These are phyloP conservation scores for Cyclophora punctaria DNA, from an alignment of 2,888 invertebrate genomes.

Conservation along the genomic window DNA sequence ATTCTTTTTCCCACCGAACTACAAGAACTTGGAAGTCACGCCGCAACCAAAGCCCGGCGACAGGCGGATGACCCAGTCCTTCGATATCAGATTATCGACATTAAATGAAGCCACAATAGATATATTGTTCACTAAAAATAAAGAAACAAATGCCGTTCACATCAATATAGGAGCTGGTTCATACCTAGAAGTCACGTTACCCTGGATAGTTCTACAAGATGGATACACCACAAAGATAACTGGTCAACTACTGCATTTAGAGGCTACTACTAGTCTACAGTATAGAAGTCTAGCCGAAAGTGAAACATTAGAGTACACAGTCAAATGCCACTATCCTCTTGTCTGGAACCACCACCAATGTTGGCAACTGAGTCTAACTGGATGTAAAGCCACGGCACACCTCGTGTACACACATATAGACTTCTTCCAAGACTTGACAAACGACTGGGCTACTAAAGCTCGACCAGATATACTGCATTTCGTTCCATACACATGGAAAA, in stretches of 20 bases:
- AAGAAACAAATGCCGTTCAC: constrained; percentile 97
- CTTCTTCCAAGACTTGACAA: constrained; percentile 96
- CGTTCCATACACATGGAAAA: constrained; percentile 97
- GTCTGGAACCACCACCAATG: constrained; percentile 98
- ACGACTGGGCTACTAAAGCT: constrained; percentile 97
- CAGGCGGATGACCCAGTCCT: constrained; percentile 89
- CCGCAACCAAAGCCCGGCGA: constrained; percentile 91
- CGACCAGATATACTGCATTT: constrained; percentile 95
- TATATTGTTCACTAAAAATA: constrained; percentile 93
- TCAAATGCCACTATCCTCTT: constrained; percentile 91
- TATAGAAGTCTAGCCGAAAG: constrained; percentile 94
- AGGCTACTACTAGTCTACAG: constrained; percentile 95
- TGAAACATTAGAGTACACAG: constrained; percentile 94
- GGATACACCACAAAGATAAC: constrained; percentile 94
- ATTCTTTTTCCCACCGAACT: constrained; percentile 96
- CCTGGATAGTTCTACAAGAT: constrained; percentile 91
- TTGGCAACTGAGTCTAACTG: constrained; percentile 93
- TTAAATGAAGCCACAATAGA: constrained; percentile 96
- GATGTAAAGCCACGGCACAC: constrained; percentile 94
- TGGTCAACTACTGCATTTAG: constrained; percentile 94
- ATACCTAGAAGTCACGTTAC: constrained; percentile 96
- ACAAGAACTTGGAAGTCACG: constrained; percentile 85
- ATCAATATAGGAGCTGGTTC: constrained; percentile 96
- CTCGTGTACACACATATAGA: constrained; percentile 96
- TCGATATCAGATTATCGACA: constrained; percentile 93